phyloP scores from a whole-genome alignment of 2,797 vertebrate genomes.

The Lophotriccus pileatus region DNA sequence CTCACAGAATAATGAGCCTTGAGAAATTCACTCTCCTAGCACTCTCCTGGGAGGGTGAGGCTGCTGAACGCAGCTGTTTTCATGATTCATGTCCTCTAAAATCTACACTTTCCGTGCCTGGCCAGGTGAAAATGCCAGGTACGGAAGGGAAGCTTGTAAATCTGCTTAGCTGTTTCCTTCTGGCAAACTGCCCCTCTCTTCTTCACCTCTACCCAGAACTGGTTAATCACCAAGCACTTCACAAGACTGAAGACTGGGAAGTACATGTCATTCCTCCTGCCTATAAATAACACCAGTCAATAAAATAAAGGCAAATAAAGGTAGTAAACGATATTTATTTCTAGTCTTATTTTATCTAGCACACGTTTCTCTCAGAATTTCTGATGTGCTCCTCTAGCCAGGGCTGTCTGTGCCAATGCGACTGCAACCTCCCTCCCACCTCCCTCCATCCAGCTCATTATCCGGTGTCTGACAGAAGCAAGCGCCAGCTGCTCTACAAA shows the following conservation, averaged over 20 bases:
- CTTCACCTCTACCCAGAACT: neutral
- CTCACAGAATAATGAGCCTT: slow-evolving; percentile 43
- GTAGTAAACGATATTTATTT: slow-evolving; percentile 8
- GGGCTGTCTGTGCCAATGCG: neutral
- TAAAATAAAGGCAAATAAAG: slow-evolving; percentile 40
- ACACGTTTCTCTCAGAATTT: slow-evolving; percentile 9
- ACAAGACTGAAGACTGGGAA: neutral
- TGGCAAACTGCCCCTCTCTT: neutral
- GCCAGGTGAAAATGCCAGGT: slow-evolving; percentile 32
- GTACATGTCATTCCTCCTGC: neutral
- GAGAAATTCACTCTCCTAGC: slow-evolving; percentile 10
- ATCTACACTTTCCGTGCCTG: neutral
- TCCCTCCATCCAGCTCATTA: slow-evolving; percentile 24
- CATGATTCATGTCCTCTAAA: slow-evolving; percentile 41
- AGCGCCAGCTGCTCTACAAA: slow-evolving; percentile 28
- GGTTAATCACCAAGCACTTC: neutral
- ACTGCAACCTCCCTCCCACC: neutral
- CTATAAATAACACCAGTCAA: slow-evolving; percentile 15
- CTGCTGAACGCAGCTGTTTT: slow-evolving; percentile 32
- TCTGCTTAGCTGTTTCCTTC: slow-evolving; percentile 6
- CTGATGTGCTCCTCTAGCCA: neutral
- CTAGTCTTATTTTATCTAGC: slow-evolving; percentile 24
- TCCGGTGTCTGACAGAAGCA: slow-evolving; percentile 24
- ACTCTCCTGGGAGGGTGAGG: slow-evolving; percentile 31
- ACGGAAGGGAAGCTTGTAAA: neutral